Evolutionary conservation across 2,113 vertebrate species (phyloP), one percentile per base, ranked within the genome.

Genomic region (Poecile atricapillus): DNA sequence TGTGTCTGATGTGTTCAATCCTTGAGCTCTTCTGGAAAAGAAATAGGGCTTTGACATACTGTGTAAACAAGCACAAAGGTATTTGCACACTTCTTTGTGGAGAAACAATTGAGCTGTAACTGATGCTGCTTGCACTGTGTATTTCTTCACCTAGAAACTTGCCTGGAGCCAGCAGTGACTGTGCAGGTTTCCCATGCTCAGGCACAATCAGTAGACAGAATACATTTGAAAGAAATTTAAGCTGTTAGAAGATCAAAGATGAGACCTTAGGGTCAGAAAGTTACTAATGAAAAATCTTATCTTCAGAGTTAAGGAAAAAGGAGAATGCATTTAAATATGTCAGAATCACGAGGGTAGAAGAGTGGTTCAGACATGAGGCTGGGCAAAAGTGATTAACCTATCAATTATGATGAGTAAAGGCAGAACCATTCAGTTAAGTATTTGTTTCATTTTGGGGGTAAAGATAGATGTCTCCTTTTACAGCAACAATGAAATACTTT

Each of bases 91-190:
- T 78, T 74, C 87, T 93, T 86, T 92, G 80, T 87, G 91, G 86
- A 74, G 89, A 90, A 95, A 93, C 91, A 93, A 78, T 90, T 70
- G 86, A 78, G 80, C 86, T 96, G 93, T 90, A 96, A 96, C 93
- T 59, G 94, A 91, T 92, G 85, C 87, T 94, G 87, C 89, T 76
- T 56, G 68, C 64, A 31, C 10, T 0, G 27, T 33, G 23, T 69
- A 13, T 92, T 88, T 92, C 88, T 88, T 88, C 76, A 83, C 49
- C 31, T 79, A 83, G 83, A 83, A 89, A 52, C 69, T 89, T 87
- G 76, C 73, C 83, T 31, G 60, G 55, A 93, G 60, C 76, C 76
- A 89, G 80, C 64, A 86, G 25, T 90, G 87, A 83, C 81, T 85
- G 33, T 79, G 74, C 59, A 56, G 37, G 69, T 67, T 96, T 87